Evolutionary conservation across 2,797 vertebrate genomes (phyloP).

Genomic region (Labroides dimidiatus): DNA sequence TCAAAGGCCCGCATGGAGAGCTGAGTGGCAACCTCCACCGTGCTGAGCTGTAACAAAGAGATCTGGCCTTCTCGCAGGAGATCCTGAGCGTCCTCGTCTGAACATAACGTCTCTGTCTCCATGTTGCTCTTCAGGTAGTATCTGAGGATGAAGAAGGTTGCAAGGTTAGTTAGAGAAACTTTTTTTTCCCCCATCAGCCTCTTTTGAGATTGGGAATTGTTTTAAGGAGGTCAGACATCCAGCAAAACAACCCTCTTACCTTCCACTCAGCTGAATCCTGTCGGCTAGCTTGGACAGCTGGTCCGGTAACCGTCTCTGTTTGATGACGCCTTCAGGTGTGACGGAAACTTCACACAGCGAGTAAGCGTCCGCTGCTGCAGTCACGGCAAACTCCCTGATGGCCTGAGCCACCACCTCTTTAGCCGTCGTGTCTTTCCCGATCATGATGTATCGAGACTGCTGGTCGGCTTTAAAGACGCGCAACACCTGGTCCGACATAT

Average conservation of each 20-base stretch:
- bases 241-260: constrained; percentile 79
- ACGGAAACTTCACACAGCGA: constrained; percentile 98
- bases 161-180: too few relatives aligned
- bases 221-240: neutral
- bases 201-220: too few relatives aligned
- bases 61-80: constrained; percentile 94
- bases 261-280: constrained; percentile 97
- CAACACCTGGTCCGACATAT: constrained; percentile 96
- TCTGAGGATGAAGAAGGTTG: constrained; percentile 67
- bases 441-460: constrained; percentile 99
- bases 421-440: constrained; percentile 97
- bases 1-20: constrained; percentile 98
- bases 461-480: constrained; percentile 98
- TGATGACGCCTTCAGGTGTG: constrained; percentile 98
- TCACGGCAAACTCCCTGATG: constrained; percentile 96
- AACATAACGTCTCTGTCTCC: constrained; percentile 98
- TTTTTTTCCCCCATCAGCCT: neutral
- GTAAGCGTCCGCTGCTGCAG: constrained; percentile 92
- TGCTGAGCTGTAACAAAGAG: constrained; percentile 94
- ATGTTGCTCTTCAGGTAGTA: constrained; percentile 99
- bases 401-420: constrained; percentile 97
- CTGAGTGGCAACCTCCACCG: constrained; percentile 95
- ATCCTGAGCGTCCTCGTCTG: constrained; percentile 98
- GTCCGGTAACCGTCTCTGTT: constrained; percentile 95
- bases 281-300: constrained; percentile 99